phyloP scores from a whole-genome alignment of 2,113 vertebrate species.

The Dasyornis broadbenti region DNA sequence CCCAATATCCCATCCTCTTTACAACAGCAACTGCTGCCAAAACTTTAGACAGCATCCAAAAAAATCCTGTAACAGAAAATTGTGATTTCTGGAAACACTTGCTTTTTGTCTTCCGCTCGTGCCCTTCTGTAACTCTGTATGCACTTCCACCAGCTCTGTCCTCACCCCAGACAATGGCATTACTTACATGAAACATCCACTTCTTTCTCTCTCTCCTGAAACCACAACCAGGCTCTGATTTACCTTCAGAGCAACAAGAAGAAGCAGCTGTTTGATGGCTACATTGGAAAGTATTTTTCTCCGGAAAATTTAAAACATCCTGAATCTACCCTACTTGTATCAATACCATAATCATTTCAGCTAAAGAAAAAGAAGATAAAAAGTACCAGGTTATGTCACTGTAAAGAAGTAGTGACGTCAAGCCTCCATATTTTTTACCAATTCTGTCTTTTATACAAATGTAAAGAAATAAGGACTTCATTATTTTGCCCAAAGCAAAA shows the following conservation, averaged over 20 bases:
- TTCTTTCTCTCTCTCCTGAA: neutral
- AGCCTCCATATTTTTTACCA: neutral
- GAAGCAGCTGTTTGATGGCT: neutral
- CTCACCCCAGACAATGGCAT: neutral
- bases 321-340: neutral
- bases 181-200: neutral
- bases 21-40: neutral
- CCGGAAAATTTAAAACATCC: neutral
- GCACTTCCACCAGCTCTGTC: neutral
- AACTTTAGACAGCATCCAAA: neutral
- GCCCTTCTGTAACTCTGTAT: neutral
- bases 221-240: neutral
- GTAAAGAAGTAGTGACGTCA: neutral
- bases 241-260: neutral
- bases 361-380: neutral
- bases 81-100: neutral
- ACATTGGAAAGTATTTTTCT: neutral
- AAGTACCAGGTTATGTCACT: neutral
- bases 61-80: fast-evolving
- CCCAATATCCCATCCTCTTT: neutral
- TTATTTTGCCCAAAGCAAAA: neutral
- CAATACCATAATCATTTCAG: neutral
- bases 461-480: neutral
- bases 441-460: neutral
- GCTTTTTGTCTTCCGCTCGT: neutral